phyloP scores from a whole-genome alignment of 1,140 invertebrate genomes.

The Euura saliciscinereae region DNA sequence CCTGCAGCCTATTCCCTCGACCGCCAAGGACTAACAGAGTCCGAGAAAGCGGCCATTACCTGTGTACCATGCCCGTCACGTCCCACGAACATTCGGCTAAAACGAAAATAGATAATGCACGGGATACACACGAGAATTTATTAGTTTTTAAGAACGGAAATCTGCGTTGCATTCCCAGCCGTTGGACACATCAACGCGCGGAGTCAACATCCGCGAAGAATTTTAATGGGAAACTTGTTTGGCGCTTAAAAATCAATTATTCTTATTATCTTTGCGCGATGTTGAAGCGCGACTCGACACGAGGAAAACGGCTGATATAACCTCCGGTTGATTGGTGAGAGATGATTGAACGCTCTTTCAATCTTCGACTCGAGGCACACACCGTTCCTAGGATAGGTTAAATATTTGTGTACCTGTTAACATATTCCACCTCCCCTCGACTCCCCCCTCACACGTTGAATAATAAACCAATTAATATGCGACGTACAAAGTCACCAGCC shows the following conservation, averaged over 20 bases:
- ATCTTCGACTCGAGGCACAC: too few relatives aligned
- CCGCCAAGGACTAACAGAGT: neutral
- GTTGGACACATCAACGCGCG: neutral
- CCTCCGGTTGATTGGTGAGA: too few relatives aligned
- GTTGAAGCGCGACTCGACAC: neutral
- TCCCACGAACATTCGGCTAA: neutral
- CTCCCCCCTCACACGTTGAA: neutral
- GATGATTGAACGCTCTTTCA: too few relatives aligned
- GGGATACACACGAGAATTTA: neutral
- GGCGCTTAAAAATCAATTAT: too few relatives aligned
- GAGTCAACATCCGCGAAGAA: neutral
- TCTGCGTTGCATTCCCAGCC: neutral
- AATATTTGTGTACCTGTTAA: slow-evolving; percentile 2
- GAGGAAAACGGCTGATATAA: neutral
- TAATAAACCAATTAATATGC: slow-evolving; percentile 7
- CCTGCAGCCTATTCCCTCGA: neutral
- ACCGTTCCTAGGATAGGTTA: neutral
- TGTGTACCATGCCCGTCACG: neutral
- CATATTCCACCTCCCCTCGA: neutral
- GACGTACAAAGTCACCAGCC: neutral
- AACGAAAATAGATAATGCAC: slow-evolving; percentile 1
- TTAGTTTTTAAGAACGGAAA: neutral
- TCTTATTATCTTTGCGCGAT: neutral
- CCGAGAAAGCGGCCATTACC: neutral
- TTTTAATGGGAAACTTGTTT: neutral